Evolutionary conservation across 2,888 invertebrate genomes (phyloP), one percentile per base, ranked within the genome.

Genomic region (Chymomyza amoena): DNA sequence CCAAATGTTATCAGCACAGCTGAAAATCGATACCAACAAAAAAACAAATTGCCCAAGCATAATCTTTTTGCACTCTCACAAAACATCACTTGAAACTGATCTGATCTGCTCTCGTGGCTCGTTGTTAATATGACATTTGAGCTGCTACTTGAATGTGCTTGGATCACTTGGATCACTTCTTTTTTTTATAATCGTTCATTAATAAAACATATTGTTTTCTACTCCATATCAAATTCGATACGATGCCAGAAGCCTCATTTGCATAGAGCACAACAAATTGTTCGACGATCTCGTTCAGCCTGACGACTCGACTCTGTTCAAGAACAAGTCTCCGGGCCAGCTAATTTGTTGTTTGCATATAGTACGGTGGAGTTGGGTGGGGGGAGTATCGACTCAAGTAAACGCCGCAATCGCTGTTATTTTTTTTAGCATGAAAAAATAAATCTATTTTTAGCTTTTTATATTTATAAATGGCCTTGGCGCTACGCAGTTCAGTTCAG

Each of bases 391-490:
- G 9, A 9, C 32, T 32, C 32, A 32, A 32, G 20, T 20, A 54
- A 54, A n/a, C 9, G 52, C n/a, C 52, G 18, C 54, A 16, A 54
- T 16, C 52, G 15, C 54, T 5, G 51, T 51, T 51, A 15, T 51
- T 16, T 54, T 54, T n/a, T 54, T 15, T 54, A 16, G 54, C 2
- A 18, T 54, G 39, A 45, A 45, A 25, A 59, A 79, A 56, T 70
- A 67, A 69, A 60, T 73, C 76, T 89, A 89, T 89, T 89, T 89
- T 87, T 89, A 89, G 89, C 80, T 73, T 68, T 64, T 72, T 75
- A 74, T 89, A 89, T 89, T 89, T 88, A 81, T 89, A 89, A 89
- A 88, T 89, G 89, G 78, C 89, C 89, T 89, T 89, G 89, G 81
- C 72, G 78, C 70, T 75, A 76, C 72, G 73, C 71, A 74, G 73